phyloP scores from a whole-genome alignment of 2,797 vertebrate genomes.

The Clangula hyemalis region DNA sequence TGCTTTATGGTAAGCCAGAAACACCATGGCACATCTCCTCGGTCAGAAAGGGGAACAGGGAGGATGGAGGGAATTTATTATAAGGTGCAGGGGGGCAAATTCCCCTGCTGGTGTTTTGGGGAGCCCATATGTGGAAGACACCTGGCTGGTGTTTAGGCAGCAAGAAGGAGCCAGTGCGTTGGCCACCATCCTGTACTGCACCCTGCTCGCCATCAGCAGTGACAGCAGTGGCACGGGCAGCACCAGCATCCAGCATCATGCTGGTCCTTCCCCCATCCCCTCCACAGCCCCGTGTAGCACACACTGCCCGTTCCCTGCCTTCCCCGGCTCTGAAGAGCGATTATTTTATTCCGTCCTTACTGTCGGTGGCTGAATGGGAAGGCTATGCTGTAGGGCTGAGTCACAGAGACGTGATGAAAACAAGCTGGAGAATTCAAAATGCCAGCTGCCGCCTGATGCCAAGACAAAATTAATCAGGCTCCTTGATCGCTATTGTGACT shows the following conservation, averaged over 20 bases:
- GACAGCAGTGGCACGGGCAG: not conserved
- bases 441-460: constrained; percentile 14
- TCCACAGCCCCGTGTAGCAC: fast-evolving
- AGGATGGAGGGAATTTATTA: not conserved
- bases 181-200: not conserved
- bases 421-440: constrained; percentile 18
- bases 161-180: fast-evolving
- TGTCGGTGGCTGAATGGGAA: not conserved
- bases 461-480: constrained; percentile 52
- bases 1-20: not conserved
- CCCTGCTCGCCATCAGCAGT: not conserved
- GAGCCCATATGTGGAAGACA: fast-evolving
- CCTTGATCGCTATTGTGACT: constrained; percentile 51
- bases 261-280: not conserved
- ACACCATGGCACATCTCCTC: not conserved
- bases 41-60: not conserved
- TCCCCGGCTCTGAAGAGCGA: not conserved
- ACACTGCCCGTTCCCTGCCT: not conserved
- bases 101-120: not conserved
- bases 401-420: constrained; percentile 23
- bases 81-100: too few relatives aligned
- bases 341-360: not conserved
- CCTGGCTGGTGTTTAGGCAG: not conserved
- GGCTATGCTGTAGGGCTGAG: not conserved
- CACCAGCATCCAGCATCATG: not conserved